A percentile compares a stretch with the other conserved stretches of the same genome.
Evolutionary conservation across 2,888 invertebrate species (phyloP).

Genomic region (Aporophyla nigra): DNA sequence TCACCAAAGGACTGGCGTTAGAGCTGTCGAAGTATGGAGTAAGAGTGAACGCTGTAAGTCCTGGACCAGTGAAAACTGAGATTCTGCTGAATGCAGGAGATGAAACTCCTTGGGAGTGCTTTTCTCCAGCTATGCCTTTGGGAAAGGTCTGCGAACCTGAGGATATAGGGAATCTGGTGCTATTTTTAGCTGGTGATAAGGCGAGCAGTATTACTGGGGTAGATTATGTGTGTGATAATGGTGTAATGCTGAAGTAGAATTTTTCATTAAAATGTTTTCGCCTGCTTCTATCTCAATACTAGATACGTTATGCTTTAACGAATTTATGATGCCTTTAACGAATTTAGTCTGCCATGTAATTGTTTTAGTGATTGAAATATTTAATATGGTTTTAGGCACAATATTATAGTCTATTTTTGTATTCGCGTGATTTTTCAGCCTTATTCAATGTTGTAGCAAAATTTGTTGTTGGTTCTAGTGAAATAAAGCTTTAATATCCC

Average conservation of each 20-base stretch:
- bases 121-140: slow-evolving; percentile 57
- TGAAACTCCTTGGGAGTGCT: slow-evolving; percentile 86
- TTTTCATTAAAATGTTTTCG: not conserved
- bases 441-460: not conserved
- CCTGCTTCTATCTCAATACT: not conserved
- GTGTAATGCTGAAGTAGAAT: slow-evolving; percentile 77
- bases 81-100: slow-evolving; percentile 83
- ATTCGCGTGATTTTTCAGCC: not conserved
- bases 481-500: not conserved
- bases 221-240: slow-evolving; percentile 70
- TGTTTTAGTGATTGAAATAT: not conserved
- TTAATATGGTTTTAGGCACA: not conserved
- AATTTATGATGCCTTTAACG: slow-evolving; percentile 81
- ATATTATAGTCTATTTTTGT: not conserved
- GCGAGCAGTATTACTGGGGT: slow-evolving; percentile 71
- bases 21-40: slow-evolving; percentile 69
- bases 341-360: slow-evolving; percentile 36
- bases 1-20: slow-evolving; percentile 94
- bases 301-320: not conserved
- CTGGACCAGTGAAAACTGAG: slow-evolving; percentile 70
- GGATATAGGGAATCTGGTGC: slow-evolving; percentile 70
- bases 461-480: not conserved
- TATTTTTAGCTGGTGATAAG: slow-evolving; percentile 71
- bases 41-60: slow-evolving; percentile 68
- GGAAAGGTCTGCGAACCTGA: slow-evolving; percentile 67